Base-by-base conservation (phyloP, 2,113 vertebrate species). In the Etheostoma spectabile region DNA sequence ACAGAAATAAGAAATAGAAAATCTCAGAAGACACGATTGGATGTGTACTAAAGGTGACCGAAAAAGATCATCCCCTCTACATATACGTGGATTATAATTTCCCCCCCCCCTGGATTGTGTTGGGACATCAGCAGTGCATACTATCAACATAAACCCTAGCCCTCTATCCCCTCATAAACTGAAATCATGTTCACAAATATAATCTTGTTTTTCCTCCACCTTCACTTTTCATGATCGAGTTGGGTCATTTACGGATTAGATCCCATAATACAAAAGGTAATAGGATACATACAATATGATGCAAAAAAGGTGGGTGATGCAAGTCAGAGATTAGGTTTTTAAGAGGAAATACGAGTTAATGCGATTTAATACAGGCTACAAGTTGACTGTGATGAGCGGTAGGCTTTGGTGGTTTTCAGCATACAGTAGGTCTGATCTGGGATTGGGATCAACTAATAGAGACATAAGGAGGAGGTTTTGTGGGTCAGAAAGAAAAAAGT, bases 321-420 rank as follows among this genome's bases (percentile, higher is more conserved):
- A 66, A 46, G 22, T 77, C 38, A 19, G 70, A 74, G 48, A 77
- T 83, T 72, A 71, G 2, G 14, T 49, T 75, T 82, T 71, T 33
- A 61, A 51, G 0, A 38, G 68, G 30, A 84, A 79, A 84, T 52
- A 24, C 1, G 8, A 18, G 7, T 24, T 84, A 80, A 89, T 80
- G 75, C 18, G 68, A 80, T 64, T 86, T 80, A 52, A 83, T 49
- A 27, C n/a, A 16, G 72, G 76, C 67, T 75, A 53, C 78, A 89
- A 64, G 14, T 61, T 4, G 55, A 59, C 15, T 46, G 38, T 7
- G 11, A n/a, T 4, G 30, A 56, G 33, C 56, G 13, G 11, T 0
- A 16, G 74, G 74, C 68, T 89, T 90, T 86, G 68, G 48, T 18
- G 45, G 8, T 67, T 74, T 85, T 84, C 69, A 69, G 27, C n/a